Evolutionary conservation across 2,113 vertebrate genomes (phyloP), one percentile per base, ranked within the genome.

Genomic region (Pterocles burchelli): DNA sequence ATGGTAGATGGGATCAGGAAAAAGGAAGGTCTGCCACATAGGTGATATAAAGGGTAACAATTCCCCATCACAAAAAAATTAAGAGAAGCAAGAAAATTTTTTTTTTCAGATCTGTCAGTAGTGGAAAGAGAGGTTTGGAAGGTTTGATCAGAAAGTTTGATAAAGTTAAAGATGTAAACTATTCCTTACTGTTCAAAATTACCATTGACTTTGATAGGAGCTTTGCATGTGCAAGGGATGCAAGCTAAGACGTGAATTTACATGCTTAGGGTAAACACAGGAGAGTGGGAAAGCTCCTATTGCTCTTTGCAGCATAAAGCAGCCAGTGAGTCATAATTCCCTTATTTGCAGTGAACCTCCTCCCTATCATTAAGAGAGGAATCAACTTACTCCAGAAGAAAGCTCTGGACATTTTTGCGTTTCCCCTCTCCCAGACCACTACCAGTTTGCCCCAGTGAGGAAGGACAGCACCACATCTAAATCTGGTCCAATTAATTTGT

Each of bases 1-100:
- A 21, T 70, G 22, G 11, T 52, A 49, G 55, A 79, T 36, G 11
- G 38, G 9, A 59, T 48, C 43, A 63, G 20, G 7, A 22, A 55
- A 81, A 89, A 65, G 11, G 13, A 87, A 79, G 21, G 29, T 7
- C 2, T 0, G 15, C 7, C 1, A 0, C 0, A 0, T 9, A 55
- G 19, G 8, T 20, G 2, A n/a, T 48, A 41, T 14, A 75, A 93
- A 82, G 5, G 2, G 13, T 61, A 88, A 45, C 26, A 68, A 79
- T 54, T 81, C 9, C 10, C 16, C 11, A 33, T 22, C 13, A 34
- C 29, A 70, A 72, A 31, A 36, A 75, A 82, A 63, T 49, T 38
- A 71, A 61, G 13, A 59, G 3, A 78, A 28, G 8, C 41, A 46
- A 65, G 18, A 24, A 78, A 74, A 57, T 48, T 38, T 48, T 41